phyloP scores from a whole-genome alignment of 2,797 vertebrate genomes.

The Hippocampus kuda region DNA sequence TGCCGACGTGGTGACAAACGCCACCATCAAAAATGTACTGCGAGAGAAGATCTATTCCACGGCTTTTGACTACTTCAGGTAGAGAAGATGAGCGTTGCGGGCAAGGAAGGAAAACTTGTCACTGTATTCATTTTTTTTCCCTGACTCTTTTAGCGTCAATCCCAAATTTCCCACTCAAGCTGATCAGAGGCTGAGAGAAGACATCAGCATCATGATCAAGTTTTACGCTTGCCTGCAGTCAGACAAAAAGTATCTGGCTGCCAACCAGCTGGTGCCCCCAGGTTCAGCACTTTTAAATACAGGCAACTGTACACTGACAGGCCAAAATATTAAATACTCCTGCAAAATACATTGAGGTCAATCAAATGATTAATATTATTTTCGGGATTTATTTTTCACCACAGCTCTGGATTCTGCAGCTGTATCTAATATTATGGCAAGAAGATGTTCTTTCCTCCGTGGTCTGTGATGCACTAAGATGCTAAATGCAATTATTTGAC shows the following conservation, averaged over 20 bases:
- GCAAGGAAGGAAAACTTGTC: neutral
- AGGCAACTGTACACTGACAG: neutral
- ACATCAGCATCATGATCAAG: constrained; percentile 92
- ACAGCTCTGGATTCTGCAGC: neutral
- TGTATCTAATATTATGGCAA: neutral
- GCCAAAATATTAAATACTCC: neutral
- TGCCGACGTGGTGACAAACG: constrained; percentile 88
- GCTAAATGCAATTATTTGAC: neutral
- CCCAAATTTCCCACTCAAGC: constrained; percentile 90
- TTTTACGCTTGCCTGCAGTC: constrained; percentile 95
- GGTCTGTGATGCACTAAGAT: neutral
- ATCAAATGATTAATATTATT: neutral
- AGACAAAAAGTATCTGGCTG: constrained; percentile 93
- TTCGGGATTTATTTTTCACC: neutral
- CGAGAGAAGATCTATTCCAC: constrained; percentile 96
- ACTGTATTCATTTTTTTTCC: neutral
- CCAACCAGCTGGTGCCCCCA: constrained; percentile 85
- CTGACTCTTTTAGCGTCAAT: constrained; percentile 62
- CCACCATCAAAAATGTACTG: constrained; percentile 89
- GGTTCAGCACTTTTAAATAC: constrained; percentile 53
- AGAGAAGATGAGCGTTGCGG: constrained; percentile 5
- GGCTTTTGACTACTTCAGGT: constrained; percentile 98
- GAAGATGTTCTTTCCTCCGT: neutral
- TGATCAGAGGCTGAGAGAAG: constrained; percentile 86
- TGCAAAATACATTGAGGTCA: neutral